A percentile compares a stretch with the other conserved stretches of the same genome.
phyloP scores from a whole-genome alignment of 37 sponge, comb jelly and placozoan species.

The Agelas oroides region DNA sequence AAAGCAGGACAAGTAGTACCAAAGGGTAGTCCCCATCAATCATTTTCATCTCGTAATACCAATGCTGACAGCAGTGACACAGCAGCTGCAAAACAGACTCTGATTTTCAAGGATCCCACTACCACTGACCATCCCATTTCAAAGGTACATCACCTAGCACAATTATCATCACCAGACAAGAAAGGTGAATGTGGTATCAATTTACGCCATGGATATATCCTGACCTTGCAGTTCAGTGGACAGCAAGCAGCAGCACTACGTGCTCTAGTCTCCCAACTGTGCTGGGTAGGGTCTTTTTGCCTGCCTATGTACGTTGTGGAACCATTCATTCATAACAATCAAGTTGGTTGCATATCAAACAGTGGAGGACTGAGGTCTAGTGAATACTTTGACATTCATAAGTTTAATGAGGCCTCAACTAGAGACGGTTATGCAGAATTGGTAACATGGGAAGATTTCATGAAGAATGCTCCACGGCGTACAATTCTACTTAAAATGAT shows the following conservation, averaged over 20 bases:
- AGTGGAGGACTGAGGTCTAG: neutral
- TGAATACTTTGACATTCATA: constrained; percentile 20
- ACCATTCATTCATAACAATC: neutral
- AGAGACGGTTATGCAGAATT: neutral
- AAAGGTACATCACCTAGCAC: too few species aligned
- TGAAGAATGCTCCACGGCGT: too few species aligned
- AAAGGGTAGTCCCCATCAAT: too few species aligned
- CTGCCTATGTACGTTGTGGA: constrained; percentile 14
- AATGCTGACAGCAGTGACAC: too few species aligned
- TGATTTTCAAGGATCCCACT: too few species aligned
- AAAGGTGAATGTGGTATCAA: too few species aligned
- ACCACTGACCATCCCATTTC: too few species aligned
- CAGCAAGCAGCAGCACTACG: constrained; percentile 29
- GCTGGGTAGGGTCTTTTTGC: neutral
- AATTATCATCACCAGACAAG: too few species aligned
- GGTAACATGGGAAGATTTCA: neutral
- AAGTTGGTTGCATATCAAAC: neutral
- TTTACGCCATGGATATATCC: neutral
- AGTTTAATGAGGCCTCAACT: neutral
- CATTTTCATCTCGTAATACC: too few species aligned
- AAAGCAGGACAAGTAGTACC: too few species aligned
- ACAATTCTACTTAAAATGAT: too few species aligned
- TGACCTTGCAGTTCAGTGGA: neutral
- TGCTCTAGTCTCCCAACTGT: constrained; percentile 7
- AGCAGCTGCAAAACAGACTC: too few species aligned